Base-by-base conservation (phyloP, 2,113 vertebrate genomes). In the Dicentrarchus labrax region DNA sequence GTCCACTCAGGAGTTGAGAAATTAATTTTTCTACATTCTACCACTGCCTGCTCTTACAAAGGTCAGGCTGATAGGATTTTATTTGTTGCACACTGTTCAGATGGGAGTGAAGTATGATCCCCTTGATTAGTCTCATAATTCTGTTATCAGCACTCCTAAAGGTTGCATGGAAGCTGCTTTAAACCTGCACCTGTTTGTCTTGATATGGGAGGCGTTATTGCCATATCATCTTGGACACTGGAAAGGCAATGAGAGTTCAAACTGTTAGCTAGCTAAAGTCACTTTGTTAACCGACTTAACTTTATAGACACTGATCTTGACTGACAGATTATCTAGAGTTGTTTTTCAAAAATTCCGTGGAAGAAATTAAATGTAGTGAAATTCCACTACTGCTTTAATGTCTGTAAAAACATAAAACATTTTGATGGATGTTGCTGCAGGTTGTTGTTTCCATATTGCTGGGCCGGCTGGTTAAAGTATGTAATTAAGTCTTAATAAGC, bases 41-140 rank as follows among this genome's bases (percentile, higher is more conserved):
- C 70, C 5, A 11, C 48, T 47, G 61, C 72, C 69, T 76, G 82
- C 68, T 85, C 79, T 30, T 64, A 83, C 70, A 92, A 94, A 92
- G 91, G 91, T 92, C 90, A 94, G 53, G 57, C 79, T 71, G 82
- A 83, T 78, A 10, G 74, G 60, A 84, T 76, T 91, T 86, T 85
- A 88, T 90, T 91, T 90, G 87, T 86, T 89, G 72, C 72, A 81
- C 73, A 80, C 75, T 76, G 86, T 79, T 90, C 88, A 88, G 70
- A 84, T 86, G 69, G 82, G 71, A 83, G 54, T 82, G 73, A 85
- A 87, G 81, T 77, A 88, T 85, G 87, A 88, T 85, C 80, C 75
- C 80, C 78, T 88, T 86, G 89, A 93, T 91, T 88, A 84, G 76
- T 83, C 75, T 74, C 72, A 83, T 90, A 75, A 86, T 86, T 88